These are phyloP conservation scores for Alloplasta piceator DNA, from an alignment of 2,888 invertebrate species.

Conservation along the genomic window DNA sequence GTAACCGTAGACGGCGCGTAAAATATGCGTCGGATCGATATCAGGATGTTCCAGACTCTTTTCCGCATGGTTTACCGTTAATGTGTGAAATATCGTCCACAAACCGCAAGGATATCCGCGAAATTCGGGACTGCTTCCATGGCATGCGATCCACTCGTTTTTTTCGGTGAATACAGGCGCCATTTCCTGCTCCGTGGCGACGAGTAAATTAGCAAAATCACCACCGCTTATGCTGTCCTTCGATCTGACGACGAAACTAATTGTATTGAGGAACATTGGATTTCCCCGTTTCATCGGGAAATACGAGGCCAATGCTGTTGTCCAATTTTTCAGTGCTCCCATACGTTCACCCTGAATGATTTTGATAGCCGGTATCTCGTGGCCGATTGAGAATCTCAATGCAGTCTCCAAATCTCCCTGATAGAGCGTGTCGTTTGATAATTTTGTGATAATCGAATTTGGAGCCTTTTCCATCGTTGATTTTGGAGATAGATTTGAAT, in stretches of 20 bases:
- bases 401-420: conserved; percentile 95
- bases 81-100: conserved; percentile 97
- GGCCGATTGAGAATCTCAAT: conserved; percentile 91
- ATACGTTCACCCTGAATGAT: conserved; percentile 89
- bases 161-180: conserved; percentile 85
- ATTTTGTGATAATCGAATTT: conserved; percentile 29
- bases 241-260: conserved; percentile 84
- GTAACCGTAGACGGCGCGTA: conserved; percentile 94
- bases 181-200: conserved; percentile 84
- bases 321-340: conserved; percentile 89
- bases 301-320: conserved; percentile 89
- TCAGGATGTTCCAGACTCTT: conserved; percentile 71
- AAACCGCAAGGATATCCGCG: conserved; percentile 97
- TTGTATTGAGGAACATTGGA: conserved; percentile 67
- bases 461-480: neutral
- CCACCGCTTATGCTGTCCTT: conserved; percentile 85
- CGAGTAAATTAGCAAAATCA: conserved; percentile 86
- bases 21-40: conserved; percentile 87
- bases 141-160: conserved; percentile 91
- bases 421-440: conserved; percentile 87
- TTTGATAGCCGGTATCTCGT: conserved; percentile 91
- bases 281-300: conserved; percentile 92
- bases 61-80: conserved; percentile 88
- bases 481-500: neutral
- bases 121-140: conserved; percentile 89